Evolutionary conservation across 2,888 invertebrate species (phyloP), one percentile per base, ranked within the genome.

Genomic region (Alsophila aescularia): DNA sequence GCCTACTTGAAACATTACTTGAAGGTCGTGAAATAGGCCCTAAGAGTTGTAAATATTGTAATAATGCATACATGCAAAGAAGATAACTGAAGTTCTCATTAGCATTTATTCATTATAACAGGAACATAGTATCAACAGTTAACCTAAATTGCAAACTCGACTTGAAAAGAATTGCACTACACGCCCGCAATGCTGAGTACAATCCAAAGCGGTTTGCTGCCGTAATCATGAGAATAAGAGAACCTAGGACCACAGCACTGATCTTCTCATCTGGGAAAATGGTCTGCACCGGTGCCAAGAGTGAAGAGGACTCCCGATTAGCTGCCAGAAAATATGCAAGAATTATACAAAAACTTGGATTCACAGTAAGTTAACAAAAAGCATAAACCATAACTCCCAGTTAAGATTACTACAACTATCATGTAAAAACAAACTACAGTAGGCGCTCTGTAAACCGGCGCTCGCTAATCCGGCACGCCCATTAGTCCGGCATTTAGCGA

Each of bases 181-280:
- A 98, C 82, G 99, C 99, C 0, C 95, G 99, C 81, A 99, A 99
- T 92, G 99, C 99, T 1, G 99, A 99, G 86, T 99, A 99, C 81
- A 99, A 99, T 85, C 99, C 99, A 7, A 99, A 99, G 87, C 96
- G 99, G 75, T 99, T 99, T 92, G 98, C 99, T 44, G 99, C 99
- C 32, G 99, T 99, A 2, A 99, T 99, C 51, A 99, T 99, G 99
- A 93, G 99, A 77, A 97, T 95, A 85, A 94, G 93, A 73, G 99
- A 96, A 84, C 96, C 96, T 0, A 92, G 98, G 87, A 99, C 95
- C 5, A 95, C 95, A 12, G 95, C 95, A 4, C 81, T 95, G 15
- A 95, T 95, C 64, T 97, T 97, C 78, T 94, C 94, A 35, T 96
- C 96, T 0, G 97, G 97, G 0, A 97, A 97, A 87, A 94, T 97